Evolutionary conservation across 2,888 invertebrate genomes (phyloP), one percentile per base, ranked within the genome.

Genomic region (Ametastegia equiseti): DNA sequence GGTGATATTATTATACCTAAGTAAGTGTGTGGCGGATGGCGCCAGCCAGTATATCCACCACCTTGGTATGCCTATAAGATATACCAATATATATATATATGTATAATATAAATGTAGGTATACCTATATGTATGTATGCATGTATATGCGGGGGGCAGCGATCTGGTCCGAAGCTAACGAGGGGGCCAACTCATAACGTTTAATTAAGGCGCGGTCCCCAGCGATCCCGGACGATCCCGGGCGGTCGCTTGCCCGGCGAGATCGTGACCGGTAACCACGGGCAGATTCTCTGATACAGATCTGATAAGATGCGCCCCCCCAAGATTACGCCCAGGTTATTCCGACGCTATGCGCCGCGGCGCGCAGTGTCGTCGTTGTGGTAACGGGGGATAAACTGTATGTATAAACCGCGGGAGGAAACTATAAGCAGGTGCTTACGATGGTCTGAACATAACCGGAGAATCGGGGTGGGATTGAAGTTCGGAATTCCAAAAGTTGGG

Each of bases 191-290:
- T 91, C 91, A 91, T 91, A 91, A 91, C 89, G 90, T 89, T 91
- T 91, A 91, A 91, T 91, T 91, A 91, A 91, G 89, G 88, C 86
- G 85, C 85, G 85, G 87, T 87, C 84, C 84, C 73, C 78, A 57
- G 79, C 83, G 82, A 79, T 33, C 81, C 81, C 83, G 82, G 80
- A 60, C 73, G 65, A 84, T 81, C 81, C 78, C 81, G 84, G 81
- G 69, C 73, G 85, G 86, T 86, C 83, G n/a, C n/a, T 82, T 81
- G 83, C 80, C 84, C 85, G 81, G 84, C 87, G 85, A 84, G 88
- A 88, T 91, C 91, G 91, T 91, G 91, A 91, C 91, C 91, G 89
- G 88, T 89, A 91, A 90, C 90, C n/a, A 90, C 90, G 89, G 89
- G 88, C 91, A 91, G 91, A 91, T 91, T 88, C 84, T 81, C 67